Percentiles rank a stretch among this genome's conserved stretches.
Evolutionary conservation across 2,797 vertebrate genomes (phyloP).

Genomic region (Chrysocyon brachyurus): DNA sequence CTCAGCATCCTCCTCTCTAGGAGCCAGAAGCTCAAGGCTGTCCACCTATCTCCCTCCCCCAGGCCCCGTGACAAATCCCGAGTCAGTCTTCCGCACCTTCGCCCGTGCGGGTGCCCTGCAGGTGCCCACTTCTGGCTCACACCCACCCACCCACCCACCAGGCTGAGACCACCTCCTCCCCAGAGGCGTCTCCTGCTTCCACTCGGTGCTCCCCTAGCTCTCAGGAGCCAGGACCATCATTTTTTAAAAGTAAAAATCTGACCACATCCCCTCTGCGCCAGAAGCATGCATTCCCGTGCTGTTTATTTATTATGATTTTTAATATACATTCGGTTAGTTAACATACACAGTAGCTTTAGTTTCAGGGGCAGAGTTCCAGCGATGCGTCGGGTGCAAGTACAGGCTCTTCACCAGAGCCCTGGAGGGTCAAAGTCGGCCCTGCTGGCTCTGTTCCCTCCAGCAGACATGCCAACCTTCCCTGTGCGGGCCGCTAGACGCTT

Average conservation of each 20-base stretch:
- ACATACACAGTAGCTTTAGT: background rate
- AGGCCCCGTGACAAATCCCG: fast-evolving
- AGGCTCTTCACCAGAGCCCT: background rate
- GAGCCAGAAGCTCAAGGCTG: background rate
- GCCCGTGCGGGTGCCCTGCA: fast-evolving
- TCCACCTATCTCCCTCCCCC: fast-evolving
- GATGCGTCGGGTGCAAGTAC: fast-evolving
- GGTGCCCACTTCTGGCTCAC: background rate
- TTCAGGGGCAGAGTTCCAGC: background rate
- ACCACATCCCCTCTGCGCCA: background rate
- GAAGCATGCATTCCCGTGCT: background rate
- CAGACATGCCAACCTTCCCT: background rate
- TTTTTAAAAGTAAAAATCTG: background rate
- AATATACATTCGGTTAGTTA: background rate
- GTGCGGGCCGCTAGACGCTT: background rate
- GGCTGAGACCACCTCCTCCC: background rate
- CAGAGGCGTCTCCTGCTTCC: fast-evolving
- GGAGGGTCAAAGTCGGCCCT: background rate
- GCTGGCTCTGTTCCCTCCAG: fast-evolving
- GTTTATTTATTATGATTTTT: background rate
- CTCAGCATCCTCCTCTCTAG: fast-evolving
- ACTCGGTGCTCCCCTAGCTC: fast-evolving
- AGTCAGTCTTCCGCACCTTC: fast-evolving
- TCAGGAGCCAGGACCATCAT: background rate
- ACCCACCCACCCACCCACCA: fast-evolving